A percentile compares a stretch with the other conserved stretches of the same genome.
These are phyloP conservation scores for Caretta caretta DNA, from an alignment of 2,113 vertebrate genomes.

Conservation along the genomic window DNA sequence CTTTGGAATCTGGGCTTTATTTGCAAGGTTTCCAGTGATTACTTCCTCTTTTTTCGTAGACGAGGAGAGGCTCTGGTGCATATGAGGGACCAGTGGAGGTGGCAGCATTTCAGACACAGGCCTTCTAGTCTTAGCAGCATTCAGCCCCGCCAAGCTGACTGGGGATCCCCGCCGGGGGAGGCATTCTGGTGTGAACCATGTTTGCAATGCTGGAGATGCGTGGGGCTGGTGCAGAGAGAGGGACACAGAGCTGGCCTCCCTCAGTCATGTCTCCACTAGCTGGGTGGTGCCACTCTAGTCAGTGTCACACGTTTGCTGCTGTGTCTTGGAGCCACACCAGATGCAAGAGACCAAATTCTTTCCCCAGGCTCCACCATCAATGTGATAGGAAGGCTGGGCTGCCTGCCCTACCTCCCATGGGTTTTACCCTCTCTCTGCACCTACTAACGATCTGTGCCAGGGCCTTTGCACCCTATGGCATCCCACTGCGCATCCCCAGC, in stretches of 20 bases:
- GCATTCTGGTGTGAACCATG: not conserved
- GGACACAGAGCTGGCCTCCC: not conserved
- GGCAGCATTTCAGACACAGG: accelerated
- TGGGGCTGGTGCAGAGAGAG: not conserved
- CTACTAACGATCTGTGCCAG: not conserved
- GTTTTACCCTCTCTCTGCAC: not conserved
- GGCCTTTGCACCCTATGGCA: not conserved
- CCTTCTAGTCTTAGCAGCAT: not conserved
- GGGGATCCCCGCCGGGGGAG: not conserved
- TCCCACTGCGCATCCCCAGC: not conserved
- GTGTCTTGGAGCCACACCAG: no score
- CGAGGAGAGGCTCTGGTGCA: not conserved
- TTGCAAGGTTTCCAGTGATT: not conserved
- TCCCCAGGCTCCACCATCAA: not conserved
- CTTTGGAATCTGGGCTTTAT: not conserved
- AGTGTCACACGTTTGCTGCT: no score
- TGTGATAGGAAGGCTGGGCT: not conserved
- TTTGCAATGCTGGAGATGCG: not conserved
- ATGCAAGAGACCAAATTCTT: no score
- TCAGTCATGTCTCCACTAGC: not conserved
- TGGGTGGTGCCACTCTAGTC: no score
- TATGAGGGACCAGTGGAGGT: not conserved
- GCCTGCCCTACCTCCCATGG: not conserved
- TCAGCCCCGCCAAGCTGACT: not conserved
- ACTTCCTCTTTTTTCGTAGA: not conserved